Evolutionary conservation across 2,888 invertebrate species (phyloP).

Genomic region (Acrobasis repandana): DNA sequence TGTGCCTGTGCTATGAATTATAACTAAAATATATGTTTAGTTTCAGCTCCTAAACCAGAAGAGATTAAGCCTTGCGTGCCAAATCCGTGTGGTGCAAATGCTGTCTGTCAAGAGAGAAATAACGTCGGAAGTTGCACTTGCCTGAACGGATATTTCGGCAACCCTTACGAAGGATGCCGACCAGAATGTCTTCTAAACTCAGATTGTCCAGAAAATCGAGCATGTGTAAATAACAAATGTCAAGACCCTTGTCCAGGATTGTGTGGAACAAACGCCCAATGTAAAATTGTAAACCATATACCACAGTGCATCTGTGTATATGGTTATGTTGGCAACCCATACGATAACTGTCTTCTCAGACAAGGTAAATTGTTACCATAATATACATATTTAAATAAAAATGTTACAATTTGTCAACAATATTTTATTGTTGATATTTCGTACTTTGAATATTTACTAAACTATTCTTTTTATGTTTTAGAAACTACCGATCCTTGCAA

Average conservation of each 20-base stretch:
- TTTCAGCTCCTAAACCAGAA: slow-evolving; percentile 44
- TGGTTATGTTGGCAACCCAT: slow-evolving; percentile 89
- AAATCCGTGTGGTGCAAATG: slow-evolving; percentile 86
- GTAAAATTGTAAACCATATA: slow-evolving; percentile 88
- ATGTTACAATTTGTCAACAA: not conserved
- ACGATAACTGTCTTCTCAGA: slow-evolving; percentile 60
- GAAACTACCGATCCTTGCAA: slow-evolving; percentile 85
- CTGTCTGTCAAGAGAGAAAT: slow-evolving; percentile 86
- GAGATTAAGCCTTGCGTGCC: slow-evolving; percentile 79
- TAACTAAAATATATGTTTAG: slow-evolving; percentile 31
- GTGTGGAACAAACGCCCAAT: slow-evolving; percentile 89
- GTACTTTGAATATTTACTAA: not conserved
- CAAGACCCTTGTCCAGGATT: slow-evolving; percentile 89
- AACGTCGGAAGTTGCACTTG: slow-evolving; percentile 88
- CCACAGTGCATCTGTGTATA: slow-evolving; percentile 88
- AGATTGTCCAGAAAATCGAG: slow-evolving; percentile 85
- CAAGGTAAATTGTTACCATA: slow-evolving; percentile 53
- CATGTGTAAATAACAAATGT: slow-evolving; percentile 87
- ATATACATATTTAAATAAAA: not conserved
- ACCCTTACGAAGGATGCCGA: slow-evolving; percentile 87
- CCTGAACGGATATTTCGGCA: slow-evolving; percentile 86
- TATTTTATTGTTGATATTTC: too few species aligned
- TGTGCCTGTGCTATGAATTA: slow-evolving; percentile 5
- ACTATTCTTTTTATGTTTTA: slow-evolving; percentile 39
- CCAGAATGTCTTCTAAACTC: slow-evolving; percentile 88